Evolutionary conservation across 2,797 vertebrate species (phyloP).

Genomic region (Ctenopoma kingsleyae): DNA sequence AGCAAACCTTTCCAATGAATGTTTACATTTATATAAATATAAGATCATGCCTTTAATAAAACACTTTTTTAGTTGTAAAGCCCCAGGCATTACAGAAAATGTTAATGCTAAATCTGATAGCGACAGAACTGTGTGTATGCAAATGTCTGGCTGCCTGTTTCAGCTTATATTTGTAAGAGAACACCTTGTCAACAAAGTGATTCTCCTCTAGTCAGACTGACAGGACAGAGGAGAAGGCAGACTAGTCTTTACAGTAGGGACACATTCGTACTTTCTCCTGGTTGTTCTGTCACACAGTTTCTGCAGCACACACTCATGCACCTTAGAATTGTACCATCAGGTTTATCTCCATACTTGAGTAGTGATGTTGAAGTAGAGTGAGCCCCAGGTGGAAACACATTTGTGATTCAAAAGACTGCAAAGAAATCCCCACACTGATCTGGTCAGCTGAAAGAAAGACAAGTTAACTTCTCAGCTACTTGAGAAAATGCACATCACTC

Average conservation of each 20-base stretch:
- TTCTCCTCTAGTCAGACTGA: conserved; percentile 15
- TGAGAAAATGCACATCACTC: conserved; percentile 71
- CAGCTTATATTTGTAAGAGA: conserved; percentile 12
- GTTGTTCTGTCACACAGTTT: conserved; percentile 23
- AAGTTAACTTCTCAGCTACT: conserved; percentile 62
- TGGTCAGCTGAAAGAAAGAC: conserved; percentile 50
- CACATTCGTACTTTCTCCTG: conserved; percentile 41
- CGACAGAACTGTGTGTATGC: neutral
- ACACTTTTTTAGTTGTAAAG: neutral
- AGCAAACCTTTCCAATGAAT: neutral
- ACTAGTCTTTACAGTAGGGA: conserved; percentile 31
- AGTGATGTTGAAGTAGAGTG: conserved; percentile 22
- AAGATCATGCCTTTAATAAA: neutral
- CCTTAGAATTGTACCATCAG: conserved; percentile 31
- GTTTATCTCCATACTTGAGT: conserved; percentile 25
- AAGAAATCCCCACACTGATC: conserved; percentile 45
- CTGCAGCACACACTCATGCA: conserved; percentile 40
- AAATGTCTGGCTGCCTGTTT: neutral
- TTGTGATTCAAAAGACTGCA: conserved; percentile 12
- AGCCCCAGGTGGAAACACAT: conserved; percentile 20
- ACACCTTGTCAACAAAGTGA: conserved; percentile 11
- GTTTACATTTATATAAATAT: neutral
- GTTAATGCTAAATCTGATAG: conserved; percentile 6
- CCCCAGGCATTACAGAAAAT: neutral
- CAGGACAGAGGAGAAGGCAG: conserved; percentile 1